Conservation (phyloP, 2,113 vertebrate genomes). For the Columba janthina region DNA sequence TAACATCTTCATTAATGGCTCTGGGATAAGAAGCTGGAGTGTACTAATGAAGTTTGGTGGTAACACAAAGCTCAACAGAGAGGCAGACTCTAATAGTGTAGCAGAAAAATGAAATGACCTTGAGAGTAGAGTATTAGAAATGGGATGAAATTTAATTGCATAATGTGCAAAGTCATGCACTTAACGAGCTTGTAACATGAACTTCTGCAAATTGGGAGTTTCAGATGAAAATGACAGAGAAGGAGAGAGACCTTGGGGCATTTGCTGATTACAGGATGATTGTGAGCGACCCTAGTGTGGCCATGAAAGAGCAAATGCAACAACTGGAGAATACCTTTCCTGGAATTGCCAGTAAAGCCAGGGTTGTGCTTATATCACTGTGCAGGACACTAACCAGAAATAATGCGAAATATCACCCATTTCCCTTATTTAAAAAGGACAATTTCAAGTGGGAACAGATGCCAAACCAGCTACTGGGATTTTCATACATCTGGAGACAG, state of each 20-base stretch:
- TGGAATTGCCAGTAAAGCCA: not conserved
- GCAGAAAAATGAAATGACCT: conserved; percentile 58
- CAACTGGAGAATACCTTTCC: not conserved
- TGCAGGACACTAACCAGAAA: not conserved
- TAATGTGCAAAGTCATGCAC: conserved; percentile 48
- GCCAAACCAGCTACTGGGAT: not conserved
- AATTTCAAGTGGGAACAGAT: not conserved
- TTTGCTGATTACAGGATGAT: not conserved
- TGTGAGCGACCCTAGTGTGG: not conserved
- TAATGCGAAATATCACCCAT: not conserved
- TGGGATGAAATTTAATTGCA: conserved; percentile 61
- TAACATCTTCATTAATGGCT: conserved; percentile 62
- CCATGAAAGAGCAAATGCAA: not conserved
- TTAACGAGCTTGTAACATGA: conserved; percentile 44
- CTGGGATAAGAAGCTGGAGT: not conserved
- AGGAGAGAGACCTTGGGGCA: not conserved
- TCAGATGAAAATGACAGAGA: conserved; percentile 14
- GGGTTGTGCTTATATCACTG: not conserved
- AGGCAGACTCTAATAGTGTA: not conserved
- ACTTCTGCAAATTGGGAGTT: conserved; percentile 57
- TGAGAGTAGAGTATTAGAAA: conserved; percentile 46
- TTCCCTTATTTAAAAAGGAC: not conserved
- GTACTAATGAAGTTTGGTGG: conserved; percentile 48
- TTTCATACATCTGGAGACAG: not conserved
- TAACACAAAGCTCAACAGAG: conserved; percentile 44